phyloP scores from a whole-genome alignment of 2,888 invertebrate genomes.

The Pimpla rufipes region DNA sequence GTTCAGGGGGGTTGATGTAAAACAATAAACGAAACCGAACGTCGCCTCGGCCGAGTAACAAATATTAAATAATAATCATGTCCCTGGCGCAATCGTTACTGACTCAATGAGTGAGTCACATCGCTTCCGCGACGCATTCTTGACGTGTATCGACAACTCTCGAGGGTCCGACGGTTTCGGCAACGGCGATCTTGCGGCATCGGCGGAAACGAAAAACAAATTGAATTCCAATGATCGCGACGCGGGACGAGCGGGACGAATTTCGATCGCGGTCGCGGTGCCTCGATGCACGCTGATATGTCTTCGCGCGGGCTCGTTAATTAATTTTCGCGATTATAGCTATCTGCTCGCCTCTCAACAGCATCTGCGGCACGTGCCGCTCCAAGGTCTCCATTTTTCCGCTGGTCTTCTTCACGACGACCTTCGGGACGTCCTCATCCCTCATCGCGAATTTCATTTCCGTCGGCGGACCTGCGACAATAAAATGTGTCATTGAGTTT shows the following conservation, averaged over 20 bases:
- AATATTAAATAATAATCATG: constrained; percentile 17
- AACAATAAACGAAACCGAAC: not conserved
- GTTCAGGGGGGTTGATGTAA: not conserved
- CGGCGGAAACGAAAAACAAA: not conserved
- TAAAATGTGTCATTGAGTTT: constrained; percentile 17
- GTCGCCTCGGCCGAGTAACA: not conserved
- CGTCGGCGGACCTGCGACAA: constrained; percentile 71
- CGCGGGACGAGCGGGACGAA: not conserved
- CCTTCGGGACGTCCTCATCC: constrained; percentile 87
- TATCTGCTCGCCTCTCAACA: constrained; percentile 93
- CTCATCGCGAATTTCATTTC: constrained; percentile 81
- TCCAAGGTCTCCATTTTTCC: constrained; percentile 89
- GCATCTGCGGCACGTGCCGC: constrained; percentile 89
- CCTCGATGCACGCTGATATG: not conserved
- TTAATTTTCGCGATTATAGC: constrained; percentile 86
- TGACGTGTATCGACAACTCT: not conserved
- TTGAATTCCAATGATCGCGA: not conserved
- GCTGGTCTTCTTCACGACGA: constrained; percentile 87
- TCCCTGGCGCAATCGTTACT: not conserved
- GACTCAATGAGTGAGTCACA: constrained; percentile 13
- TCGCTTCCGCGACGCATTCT: not conserved
- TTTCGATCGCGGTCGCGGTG: not conserved
- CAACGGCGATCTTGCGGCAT: not conserved
- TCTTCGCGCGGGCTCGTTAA: constrained; percentile 63
- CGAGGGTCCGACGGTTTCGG: not conserved